Percentiles rank a stretch among this genome's conserved stretches.
Evolutionary conservation across 2,888 invertebrate species (phyloP).

Genomic region (Dastarcus helophoroides): DNA sequence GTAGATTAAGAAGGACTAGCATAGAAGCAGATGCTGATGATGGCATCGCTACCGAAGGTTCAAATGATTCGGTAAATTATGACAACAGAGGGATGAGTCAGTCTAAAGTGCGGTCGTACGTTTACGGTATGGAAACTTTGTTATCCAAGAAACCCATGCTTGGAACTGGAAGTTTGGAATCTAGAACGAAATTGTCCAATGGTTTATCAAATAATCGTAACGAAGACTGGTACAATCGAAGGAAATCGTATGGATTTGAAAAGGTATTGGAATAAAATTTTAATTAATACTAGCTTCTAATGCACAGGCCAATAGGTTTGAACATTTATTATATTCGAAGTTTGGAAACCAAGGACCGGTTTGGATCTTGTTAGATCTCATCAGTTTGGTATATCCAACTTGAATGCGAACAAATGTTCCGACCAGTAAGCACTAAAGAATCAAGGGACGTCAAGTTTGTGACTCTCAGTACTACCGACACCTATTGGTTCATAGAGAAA

Average conservation of each 20-base stretch:
- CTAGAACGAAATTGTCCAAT: conserved; percentile 34
- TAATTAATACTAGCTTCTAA: too few relatives aligned
- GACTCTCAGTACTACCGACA: too few relatives aligned
- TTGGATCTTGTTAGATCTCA: too few relatives aligned
- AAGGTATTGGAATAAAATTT: conserved; percentile 40
- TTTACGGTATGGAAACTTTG: conserved; percentile 37
- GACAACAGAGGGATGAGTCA: too few relatives aligned
- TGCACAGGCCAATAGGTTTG: too few relatives aligned
- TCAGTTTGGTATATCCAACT: too few relatives aligned
- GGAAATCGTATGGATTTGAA: conserved; percentile 70
- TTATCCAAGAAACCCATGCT: conserved; percentile 26
- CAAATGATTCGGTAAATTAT: conserved; percentile 19
- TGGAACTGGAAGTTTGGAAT: conserved; percentile 40
- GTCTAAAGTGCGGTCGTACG: conserved; percentile 35
- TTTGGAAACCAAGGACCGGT: too few relatives aligned
- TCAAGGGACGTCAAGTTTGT: conserved; percentile 10
- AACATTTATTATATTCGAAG: too few relatives aligned
- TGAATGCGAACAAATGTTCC: too few relatives aligned
- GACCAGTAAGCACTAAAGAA: too few relatives aligned
- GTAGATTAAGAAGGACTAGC: conserved; percentile 43
- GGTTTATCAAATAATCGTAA: conserved; percentile 26
- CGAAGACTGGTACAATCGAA: conserved; percentile 60
- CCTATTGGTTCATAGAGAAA: too few relatives aligned
- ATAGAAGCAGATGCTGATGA: conserved; percentile 35
- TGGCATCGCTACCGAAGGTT: conserved; percentile 38